A percentile compares a stretch with the other conserved stretches of the same genome.
These are phyloP conservation scores for Pocillopora damicornis DNA, from an alignment of 64 coral and sea anemone genomes.

Conservation along the genomic window DNA sequence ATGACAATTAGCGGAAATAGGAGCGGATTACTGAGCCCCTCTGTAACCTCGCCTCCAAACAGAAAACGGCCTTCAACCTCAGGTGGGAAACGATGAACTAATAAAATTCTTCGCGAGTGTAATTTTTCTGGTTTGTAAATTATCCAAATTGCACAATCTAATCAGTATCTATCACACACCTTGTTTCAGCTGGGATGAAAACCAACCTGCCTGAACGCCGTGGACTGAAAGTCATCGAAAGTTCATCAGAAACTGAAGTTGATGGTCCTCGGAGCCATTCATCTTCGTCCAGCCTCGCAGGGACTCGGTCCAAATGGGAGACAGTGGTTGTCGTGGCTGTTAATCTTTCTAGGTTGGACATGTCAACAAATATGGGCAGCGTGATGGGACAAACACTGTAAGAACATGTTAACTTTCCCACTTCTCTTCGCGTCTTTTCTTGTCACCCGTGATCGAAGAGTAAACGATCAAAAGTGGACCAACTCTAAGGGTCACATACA, in stretches of 20 bases:
- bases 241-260: conserved; percentile 70
- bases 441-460: not conserved
- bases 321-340: conserved; percentile 88
- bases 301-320: conserved; percentile 91
- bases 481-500: no score
- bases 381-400: conserved; percentile 96
- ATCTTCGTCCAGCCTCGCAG: conserved; percentile 58
- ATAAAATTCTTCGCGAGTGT: no score
- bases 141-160: no score
- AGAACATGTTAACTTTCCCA: not conserved
- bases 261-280: conserved; percentile 76
- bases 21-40: conserved; percentile 52
- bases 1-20: conserved; percentile 78
- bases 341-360: conserved; percentile 83
- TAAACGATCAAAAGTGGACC: no score
- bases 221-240: conserved; percentile 26
- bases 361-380: conserved; percentile 93
- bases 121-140: not conserved
- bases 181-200: conserved; percentile 40
- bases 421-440: no score
- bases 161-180: not conserved
- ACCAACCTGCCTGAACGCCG: not conserved
- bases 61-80: conserved; percentile 38
- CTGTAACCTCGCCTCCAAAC: conserved; percentile 30
- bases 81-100: conserved; percentile 8